Base-by-base conservation (phyloP, 1,140 invertebrate genomes). In the Solen grandis region DNA sequence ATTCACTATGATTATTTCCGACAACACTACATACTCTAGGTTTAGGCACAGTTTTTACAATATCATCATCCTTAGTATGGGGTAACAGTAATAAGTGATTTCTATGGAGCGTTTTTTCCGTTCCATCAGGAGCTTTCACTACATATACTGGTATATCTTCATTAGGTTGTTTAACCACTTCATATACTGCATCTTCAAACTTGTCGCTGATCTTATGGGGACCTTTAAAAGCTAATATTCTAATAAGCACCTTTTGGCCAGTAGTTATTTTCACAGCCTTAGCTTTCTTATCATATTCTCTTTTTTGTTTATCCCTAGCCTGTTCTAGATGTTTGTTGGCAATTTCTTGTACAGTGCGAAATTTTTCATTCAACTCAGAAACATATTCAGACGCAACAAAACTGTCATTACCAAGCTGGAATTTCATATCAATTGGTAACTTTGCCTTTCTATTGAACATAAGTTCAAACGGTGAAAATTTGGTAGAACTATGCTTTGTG, bases 141-240 rank as follows among this genome's bases (percentile, higher is more conserved):
- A 8, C 25, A 69, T 38, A 79, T 31, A 79, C 65, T 70, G 65
- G 65, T 3, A 79, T 79, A 31, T 79, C 57, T 13, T 5, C 10
- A 14, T 70, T 79, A 36, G 66, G 65, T 62, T 79, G 65, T 10
- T 50, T 27, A 5, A 70, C 29, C 36, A 79, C 66, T 13, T 31
- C 29, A 54, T 63, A 80, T 4, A 33, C 10, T 5, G 59, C 65
- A 5, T 59, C 8, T 33, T 70, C 65, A 68, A 66, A 79, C 19
- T 46, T 59, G 29, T 79, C 55, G 19, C 27, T 19, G 2, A 79
- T 59, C 16, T 57, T 79, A 57, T 78, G 75, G 27, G 13, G 25
- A 10, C 63, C 41, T 50, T n/a, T n/a, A n/a, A n/a, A n/a, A n/a
- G n/a, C n/a, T n/a, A n/a, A n/a, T n/a, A n/a, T n/a, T n/a, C n/a